phyloP scores from a whole-genome alignment of 2,797 vertebrate genomes.

The Myiothlypis coronata region DNA sequence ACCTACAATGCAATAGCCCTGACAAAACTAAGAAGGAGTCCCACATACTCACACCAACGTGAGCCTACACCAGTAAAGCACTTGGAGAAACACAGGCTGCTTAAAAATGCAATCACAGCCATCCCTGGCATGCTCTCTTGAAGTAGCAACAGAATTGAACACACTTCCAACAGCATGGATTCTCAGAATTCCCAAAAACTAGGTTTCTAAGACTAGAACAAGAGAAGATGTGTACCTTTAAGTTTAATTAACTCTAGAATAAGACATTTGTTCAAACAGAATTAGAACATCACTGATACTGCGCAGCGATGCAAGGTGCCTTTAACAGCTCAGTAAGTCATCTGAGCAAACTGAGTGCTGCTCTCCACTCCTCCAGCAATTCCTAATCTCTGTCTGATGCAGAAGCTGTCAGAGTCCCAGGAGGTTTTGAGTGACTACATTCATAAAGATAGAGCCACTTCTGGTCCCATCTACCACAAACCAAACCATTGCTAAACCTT shows the following conservation, averaged over 20 bases:
- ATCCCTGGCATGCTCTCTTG: neutral
- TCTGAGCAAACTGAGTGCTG: neutral
- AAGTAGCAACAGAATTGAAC: neutral
- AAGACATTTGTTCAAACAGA: neutral
- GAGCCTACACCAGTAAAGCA: neutral
- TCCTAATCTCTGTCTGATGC: neutral
- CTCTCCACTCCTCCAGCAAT: neutral
- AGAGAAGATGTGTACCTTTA: neutral
- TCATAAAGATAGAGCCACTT: neutral
- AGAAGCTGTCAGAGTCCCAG: neutral
- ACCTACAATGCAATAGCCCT: neutral
- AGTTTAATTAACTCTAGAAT: neutral
- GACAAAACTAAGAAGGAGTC: neutral
- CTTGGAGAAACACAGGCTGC: neutral
- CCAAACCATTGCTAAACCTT: neutral
- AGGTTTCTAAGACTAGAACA: neutral
- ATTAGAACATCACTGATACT: neutral
- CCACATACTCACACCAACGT: neutral
- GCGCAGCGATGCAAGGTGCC: neutral
- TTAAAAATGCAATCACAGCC: neutral
- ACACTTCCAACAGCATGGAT: neutral
- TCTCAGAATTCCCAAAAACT: constrained; percentile 5
- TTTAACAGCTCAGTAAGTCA: neutral
- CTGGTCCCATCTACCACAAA: neutral
- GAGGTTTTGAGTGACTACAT: neutral